Evolutionary conservation across 2,888 invertebrate species (phyloP), one percentile per base, ranked within the genome.

Genomic region (Pristionchus arcanus): DNA sequence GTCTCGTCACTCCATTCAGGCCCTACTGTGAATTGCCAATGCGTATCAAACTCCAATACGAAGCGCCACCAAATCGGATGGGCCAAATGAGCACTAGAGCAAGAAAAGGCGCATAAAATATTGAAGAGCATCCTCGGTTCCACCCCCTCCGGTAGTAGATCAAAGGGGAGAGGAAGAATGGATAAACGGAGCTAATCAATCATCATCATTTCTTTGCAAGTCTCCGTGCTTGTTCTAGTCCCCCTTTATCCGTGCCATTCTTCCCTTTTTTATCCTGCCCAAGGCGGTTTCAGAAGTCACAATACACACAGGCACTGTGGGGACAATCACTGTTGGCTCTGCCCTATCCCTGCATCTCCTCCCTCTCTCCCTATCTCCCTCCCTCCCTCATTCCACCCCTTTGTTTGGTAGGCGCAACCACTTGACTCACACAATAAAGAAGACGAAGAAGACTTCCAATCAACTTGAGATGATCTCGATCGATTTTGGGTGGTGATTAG

Each of bases 321-420:
- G 53, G n/a, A 81, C 81, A 81, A 81, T 81, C 81, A 81, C 19
- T 77, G 77, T 34, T 63, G 28, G 49, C 19, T 81, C 81, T 81
- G n/a, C 28, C 49, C 49, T 37, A 34, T 34, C 4, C 28, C 28
- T 68, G 28, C 28, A n/a, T 71, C 31, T 9, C 25, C 77, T 77
- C 77, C 42, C 77, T 21, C 81, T 28, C 81, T 15, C 77, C 25
- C 77, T 15, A 34, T 21, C 42, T 31, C 42, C 49, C 49, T 53
- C 81, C 49, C 42, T 28, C 49, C 81, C 81, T 81, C 81, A 81
- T 81, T 81, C 81, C 81, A 81, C 81, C 81, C 81, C 81, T 81
- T 81, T 81, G 81, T 81, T 81, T 81, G 81, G 81, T 81, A 81
- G 81, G 81, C 81, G 81, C 81, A 81, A 81, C 81, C 81, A 81